Evolutionary conservation across 2,797 vertebrate species (phyloP), one percentile per base, ranked within the genome.

Genomic region (Buphagus erythrorhynchus): DNA sequence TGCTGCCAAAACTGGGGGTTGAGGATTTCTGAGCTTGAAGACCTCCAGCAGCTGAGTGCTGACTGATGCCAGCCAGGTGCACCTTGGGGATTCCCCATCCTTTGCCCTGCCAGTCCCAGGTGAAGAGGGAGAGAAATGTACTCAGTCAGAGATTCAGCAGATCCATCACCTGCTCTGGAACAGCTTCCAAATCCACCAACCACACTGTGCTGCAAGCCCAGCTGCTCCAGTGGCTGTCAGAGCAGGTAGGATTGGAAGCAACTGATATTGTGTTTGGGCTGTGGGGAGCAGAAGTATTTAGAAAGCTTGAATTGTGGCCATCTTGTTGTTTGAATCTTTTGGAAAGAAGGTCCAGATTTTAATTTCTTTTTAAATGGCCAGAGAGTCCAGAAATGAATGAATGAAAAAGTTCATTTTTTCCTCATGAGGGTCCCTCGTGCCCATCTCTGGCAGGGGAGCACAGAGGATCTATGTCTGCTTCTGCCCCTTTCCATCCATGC

Each of bases 71-170:
- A 9, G 24, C 12, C 2, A 4, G 67, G 24, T 68, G 31, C 49
- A 52, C 25, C 12, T 24, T 0, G 2, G 33, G 31, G 19, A 43
- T 42, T 31, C 33, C 35, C 45, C 38, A 26, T 31, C 35, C 38
- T 42, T 35, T 25, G 7, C 17, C 8, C 57, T 9, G 5, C 14
- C 15, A 3, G 35, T 46, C 3, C 0, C 6, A n/a, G 66, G 26
- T 29, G 9, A 68, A 69, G 14, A 11, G 7, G 48, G 10, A 58
- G 21, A 2, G 13, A 58, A 58, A 51, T 3, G 28, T 55, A 17
- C 18, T 33, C 1, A 0, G 1, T 9, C 2, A 8, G 45, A 45
- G 28, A 13, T 12, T 52, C 59, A 57, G 25, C 36, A 65, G 28
- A 59, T 66, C 28, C 54, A 52, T 43, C 9, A 3, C 11, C 36